Percentiles rank a stretch among this genome's conserved stretches.
These are phyloP conservation scores for Quadroppia sp. DNA, from an alignment of 2,888 invertebrate genomes.

Conservation along the genomic window DNA sequence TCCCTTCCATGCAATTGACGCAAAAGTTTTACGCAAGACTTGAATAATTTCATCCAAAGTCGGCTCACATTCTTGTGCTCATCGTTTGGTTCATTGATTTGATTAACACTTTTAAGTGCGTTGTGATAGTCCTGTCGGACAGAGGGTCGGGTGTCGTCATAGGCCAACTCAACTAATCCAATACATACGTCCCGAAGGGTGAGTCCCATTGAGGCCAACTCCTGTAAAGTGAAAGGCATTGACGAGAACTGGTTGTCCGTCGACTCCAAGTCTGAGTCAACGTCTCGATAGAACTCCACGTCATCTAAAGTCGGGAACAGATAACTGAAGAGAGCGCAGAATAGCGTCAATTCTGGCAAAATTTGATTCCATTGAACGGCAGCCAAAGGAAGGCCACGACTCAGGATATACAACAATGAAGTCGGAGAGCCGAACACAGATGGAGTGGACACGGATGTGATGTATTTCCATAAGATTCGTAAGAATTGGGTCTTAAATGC, in stretches of 20 bases:
- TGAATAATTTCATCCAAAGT: conserved; percentile 71
- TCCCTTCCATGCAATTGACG: conserved; percentile 81
- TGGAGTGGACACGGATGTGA: conserved; percentile 55
- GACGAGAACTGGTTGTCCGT: conserved; percentile 43
- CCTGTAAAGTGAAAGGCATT: conserved; percentile 69
- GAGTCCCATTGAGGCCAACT: conserved; percentile 67
- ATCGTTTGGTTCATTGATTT: conserved; percentile 29
- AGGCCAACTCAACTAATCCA: conserved; percentile 78
- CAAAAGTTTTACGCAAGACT: conserved; percentile 62
- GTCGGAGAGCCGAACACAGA: conserved; percentile 56
- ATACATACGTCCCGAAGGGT: conserved; percentile 73
- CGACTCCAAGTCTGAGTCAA: not conserved
- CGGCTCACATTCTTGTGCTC: conserved; percentile 51
- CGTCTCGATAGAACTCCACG: conserved; percentile 66
- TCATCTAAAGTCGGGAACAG: conserved; percentile 78
- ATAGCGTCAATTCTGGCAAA: conserved; percentile 72
- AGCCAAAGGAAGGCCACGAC: conserved; percentile 63
- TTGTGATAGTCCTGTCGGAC: conserved; percentile 60
- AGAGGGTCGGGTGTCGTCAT: conserved; percentile 66
- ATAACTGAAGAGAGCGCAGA: conserved; percentile 75
- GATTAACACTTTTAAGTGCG: conserved; percentile 53
- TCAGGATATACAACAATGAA: conserved; percentile 61
- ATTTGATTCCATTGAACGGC: conserved; percentile 64
- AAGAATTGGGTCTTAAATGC: conserved; percentile 74
- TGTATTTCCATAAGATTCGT: conserved; percentile 66